Evolutionary conservation across 2,888 invertebrate species (phyloP), one percentile per base, ranked within the genome.

Genomic region (Torymus tubicola): DNA sequence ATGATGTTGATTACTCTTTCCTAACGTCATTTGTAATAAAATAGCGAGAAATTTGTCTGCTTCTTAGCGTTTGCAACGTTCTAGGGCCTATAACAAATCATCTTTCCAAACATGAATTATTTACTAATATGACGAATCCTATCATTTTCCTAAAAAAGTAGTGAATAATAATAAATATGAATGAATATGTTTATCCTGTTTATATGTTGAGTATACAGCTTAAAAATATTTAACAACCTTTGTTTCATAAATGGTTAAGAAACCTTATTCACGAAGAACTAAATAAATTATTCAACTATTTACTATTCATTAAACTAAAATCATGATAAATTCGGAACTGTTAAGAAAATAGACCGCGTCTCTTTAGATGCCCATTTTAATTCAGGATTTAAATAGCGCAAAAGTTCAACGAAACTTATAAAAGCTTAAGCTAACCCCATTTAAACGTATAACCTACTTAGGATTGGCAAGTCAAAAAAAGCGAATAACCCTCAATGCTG

Each of bases 11-110:
- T 80, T 80, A 50, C 64, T 74, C 65, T 80, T 74, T 70, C 72
- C 14, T 74, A 80, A 80, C 79, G 60, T 74, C 70, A 65, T 80
- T 74, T 74, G 65, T 80, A 80, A 74, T 53, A 14, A 14, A 65
- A 57, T 18, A 24, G 16, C 13, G 52, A 78, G 61, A 73, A 73
- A 73, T 78, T 68, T 53, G 72, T 72, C 55, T 11, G 21, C 12
- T 78, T 63, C 68, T 78, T 53, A 73, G 73, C 78, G 63, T 72
- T 72, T 68, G 73, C 78, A 42, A 78, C 72, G 61, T 55, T 58
- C 72, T 61, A 21, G 60, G 61, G 16, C 18, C 67, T 72, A 67
- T 72, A 67, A 78, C 60, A 60, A 67, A 65, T 71, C 52, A 61
- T 70, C 50, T 58, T 21, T 10, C 57, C 11, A 11, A 24, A 14